Evolutionary conservation across 2,888 invertebrate genomes (phyloP).

Genomic region (Punctoribates punctum): DNA sequence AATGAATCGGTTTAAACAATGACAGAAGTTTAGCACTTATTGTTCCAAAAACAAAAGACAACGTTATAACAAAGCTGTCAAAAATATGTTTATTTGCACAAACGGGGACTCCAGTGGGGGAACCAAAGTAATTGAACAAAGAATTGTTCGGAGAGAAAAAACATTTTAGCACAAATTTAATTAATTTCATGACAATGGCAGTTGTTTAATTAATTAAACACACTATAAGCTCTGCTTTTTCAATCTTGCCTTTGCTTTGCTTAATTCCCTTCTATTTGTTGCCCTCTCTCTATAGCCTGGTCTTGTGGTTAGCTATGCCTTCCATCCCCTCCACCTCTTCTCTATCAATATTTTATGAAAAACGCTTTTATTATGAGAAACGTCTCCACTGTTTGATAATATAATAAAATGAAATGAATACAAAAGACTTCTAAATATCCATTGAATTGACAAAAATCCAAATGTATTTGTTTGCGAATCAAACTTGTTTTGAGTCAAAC

Average conservation of each 20-base stretch:
- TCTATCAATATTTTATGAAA: constrained; percentile 37
- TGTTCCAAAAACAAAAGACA: constrained; percentile 39
- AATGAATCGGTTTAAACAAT: constrained; percentile 38
- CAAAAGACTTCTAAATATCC: constrained; percentile 18
- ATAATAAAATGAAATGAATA: constrained; percentile 35
- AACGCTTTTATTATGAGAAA: constrained; percentile 33
- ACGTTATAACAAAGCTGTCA: constrained; percentile 41
- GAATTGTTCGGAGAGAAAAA: constrained; percentile 28
- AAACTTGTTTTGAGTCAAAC: not conserved
- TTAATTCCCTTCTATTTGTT: constrained; percentile 35
- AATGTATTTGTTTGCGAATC: constrained; percentile 7
- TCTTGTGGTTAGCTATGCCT: constrained; percentile 31
- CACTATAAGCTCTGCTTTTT: constrained; percentile 26
- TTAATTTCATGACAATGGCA: constrained; percentile 43
- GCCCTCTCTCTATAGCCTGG: constrained; percentile 26
- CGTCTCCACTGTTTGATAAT: not conserved
- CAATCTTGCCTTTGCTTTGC: constrained; percentile 33
- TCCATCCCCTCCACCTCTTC: constrained; percentile 28
- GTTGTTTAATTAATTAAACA: constrained; percentile 36
- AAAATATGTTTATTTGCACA: constrained; percentile 41
- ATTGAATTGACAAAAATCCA: constrained; percentile 22
- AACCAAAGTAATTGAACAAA: constrained; percentile 37
- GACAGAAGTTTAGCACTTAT: constrained; percentile 39
- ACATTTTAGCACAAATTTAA: constrained; percentile 44
- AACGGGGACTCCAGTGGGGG: constrained; percentile 9